phyloP scores from a whole-genome alignment of 2,888 invertebrate species.

The Pheosia gnoma region DNA sequence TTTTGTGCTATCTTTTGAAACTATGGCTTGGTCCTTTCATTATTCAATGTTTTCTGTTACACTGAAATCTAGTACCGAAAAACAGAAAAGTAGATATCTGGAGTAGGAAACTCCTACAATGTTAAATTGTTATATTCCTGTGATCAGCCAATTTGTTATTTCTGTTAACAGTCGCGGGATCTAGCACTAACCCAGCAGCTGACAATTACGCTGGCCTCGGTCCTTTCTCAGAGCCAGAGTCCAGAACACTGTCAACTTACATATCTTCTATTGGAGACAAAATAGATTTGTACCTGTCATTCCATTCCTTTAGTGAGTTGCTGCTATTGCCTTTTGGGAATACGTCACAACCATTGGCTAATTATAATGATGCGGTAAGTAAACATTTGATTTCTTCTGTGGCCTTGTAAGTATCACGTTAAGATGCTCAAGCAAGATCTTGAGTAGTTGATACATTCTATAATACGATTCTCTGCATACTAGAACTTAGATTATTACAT shows the following conservation, averaged over 20 bases:
- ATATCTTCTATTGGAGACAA: slow-evolving; percentile 48
- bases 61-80: too few species aligned
- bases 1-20: too few species aligned
- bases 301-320: slow-evolving; percentile 89
- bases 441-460: too few species aligned
- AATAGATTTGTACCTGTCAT: slow-evolving; percentile 76
- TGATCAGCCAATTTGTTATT: not conserved
- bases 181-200: slow-evolving; percentile 64
- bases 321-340: slow-evolving; percentile 85
- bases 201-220: slow-evolving; percentile 79
- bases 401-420: too few species aligned
- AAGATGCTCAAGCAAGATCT: too few species aligned
- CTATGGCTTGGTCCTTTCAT: too few species aligned
- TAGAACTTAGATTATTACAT: too few species aligned
- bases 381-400: not conserved
- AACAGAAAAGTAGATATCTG: too few species aligned
- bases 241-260: slow-evolving; percentile 54
- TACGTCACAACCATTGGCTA: slow-evolving; percentile 50
- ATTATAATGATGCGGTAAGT: slow-evolving; percentile 60
- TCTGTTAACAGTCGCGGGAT: slow-evolving; percentile 56
- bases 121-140: too few species aligned
- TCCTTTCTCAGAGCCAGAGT: slow-evolving; percentile 84
- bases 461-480: too few species aligned
- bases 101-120: too few species aligned
- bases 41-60: too few species aligned